A percentile compares a stretch with the other conserved stretches of the same genome.
phyloP scores from a whole-genome alignment of 2,888 invertebrate species.

The Graphium colonna region DNA sequence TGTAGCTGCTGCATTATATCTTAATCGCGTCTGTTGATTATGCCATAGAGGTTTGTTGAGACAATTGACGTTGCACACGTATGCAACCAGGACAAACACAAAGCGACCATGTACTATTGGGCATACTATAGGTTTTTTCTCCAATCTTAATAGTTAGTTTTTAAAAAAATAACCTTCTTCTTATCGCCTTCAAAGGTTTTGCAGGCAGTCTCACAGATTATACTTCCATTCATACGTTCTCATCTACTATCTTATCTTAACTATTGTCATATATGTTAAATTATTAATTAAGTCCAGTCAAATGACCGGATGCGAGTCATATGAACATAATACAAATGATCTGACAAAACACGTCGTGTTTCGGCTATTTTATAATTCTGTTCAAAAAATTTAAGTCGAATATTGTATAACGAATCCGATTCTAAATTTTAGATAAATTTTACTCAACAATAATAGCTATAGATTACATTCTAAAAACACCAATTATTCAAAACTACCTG shows the following conservation, averaged over 20 bases:
- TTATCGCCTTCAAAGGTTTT: conserved; percentile 4
- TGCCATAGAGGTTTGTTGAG: neutral
- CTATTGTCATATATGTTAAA: neutral
- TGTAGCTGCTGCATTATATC: conserved; percentile 31
- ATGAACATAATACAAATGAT: conserved; percentile 5
- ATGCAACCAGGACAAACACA: conserved; percentile 45
- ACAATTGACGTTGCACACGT: conserved; percentile 14
- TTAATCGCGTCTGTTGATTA: conserved; percentile 27
- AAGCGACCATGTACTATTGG: conserved; percentile 41
- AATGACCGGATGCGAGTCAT: neutral
- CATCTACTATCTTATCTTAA: neutral
- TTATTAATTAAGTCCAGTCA: neutral
- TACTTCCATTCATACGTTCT: conserved; percentile 1
- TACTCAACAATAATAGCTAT: neutral
- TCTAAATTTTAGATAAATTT: conserved; percentile 5
- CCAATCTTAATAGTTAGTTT: conserved; percentile 49
- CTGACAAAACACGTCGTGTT: conserved; percentile 1
- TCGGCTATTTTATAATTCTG: conserved; percentile 1
- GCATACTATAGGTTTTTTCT: conserved; percentile 30
- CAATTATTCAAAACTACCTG: conserved; percentile 37
- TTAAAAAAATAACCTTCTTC: conserved; percentile 34
- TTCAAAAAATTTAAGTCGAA: no score
- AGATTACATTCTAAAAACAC: neutral
- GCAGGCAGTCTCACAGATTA: neutral
- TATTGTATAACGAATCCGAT: neutral